These are phyloP conservation scores for Lasioglossum figueresi DNA, from an alignment of 2,888 invertebrate genomes.

Conservation along the genomic window DNA sequence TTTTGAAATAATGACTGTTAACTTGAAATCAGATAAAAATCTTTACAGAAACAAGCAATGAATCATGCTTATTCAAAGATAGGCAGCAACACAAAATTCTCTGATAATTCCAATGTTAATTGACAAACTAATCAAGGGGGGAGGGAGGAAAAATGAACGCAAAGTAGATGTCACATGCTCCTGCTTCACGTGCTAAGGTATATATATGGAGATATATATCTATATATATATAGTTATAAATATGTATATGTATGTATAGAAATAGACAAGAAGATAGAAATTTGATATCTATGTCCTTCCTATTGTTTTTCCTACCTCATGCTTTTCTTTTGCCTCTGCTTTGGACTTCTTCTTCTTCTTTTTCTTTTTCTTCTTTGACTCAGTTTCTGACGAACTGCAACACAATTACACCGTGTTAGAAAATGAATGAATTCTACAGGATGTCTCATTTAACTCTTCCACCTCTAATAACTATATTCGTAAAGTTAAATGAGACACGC, in stretches of 20 bases:
- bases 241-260: slow-evolving; percentile 66
- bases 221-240: slow-evolving; percentile 56
- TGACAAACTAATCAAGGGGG: slow-evolving; percentile 62
- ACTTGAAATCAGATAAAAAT: slow-evolving; percentile 79
- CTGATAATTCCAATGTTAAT: slow-evolving; percentile 62
- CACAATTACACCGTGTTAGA: slow-evolving; percentile 28
- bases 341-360: slow-evolving; percentile 93
- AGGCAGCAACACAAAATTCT: slow-evolving; percentile 69
- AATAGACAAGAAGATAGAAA: slow-evolving; percentile 65
- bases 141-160: slow-evolving; percentile 57
- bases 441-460: no score
- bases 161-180: slow-evolving; percentile 69
- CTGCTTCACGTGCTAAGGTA: slow-evolving; percentile 69
- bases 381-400: slow-evolving; percentile 89
- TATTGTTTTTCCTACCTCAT: slow-evolving; percentile 66
- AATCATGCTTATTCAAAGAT: slow-evolving; percentile 77
- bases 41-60: slow-evolving; percentile 78
- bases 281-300: slow-evolving; percentile 45
- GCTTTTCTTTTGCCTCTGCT: slow-evolving; percentile 82
- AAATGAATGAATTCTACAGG: neutral
- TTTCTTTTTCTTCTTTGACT: slow-evolving; percentile 90
- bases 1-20: slow-evolving; percentile 82
- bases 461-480: no score
- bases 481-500: neutral
- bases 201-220: slow-evolving; percentile 43